Evolutionary conservation across 2,888 invertebrate genomes (phyloP), one percentile per base, ranked within the genome.

Genomic region (Synanthedon formicaeformis): DNA sequence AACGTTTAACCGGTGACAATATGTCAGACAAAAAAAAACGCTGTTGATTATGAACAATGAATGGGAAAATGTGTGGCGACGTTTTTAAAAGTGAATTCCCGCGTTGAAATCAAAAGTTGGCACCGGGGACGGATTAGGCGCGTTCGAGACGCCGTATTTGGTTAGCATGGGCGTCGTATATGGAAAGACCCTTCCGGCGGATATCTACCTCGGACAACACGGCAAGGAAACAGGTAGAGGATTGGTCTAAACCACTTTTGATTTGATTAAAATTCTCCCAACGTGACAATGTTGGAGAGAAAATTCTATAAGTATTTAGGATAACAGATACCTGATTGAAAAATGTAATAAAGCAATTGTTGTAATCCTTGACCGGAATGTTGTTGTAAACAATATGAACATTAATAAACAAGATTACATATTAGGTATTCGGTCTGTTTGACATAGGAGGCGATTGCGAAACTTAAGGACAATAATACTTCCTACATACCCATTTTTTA

Each of bases 161-260:
- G 75, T 14, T 40, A 27, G 64, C 57, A 48, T 63, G 57, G 67
- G 62, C 64, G 63, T 56, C 67, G 52, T 57, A 65, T 71, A 75
- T 68, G 79, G 77, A 34, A 51, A 50, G 65, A 64, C 73, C 73
- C 74, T 79, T 81, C 81, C 80, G 80, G 75, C 75, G 75, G 71
- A 69, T 72, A 67, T 63, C 67, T 34, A 65, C 49, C n/a, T 41
- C 41, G 56, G 54, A 57, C 67, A 57, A 56, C 55, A 58, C 60
- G 59, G 60, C 60, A 57, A 59, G 59, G 58, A 64, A 63, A 63
- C 57, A 52, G 48, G 51, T 57, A 54, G 55, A 63, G 61, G 61
- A 63, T 60, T 58, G 55, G 41, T 12, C 34, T 50, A 50, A 18
- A 13, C 40, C n/a, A 18, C 27, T 49, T 49, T 18, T 16, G 23